These are phyloP conservation scores for Sturnus vulgaris DNA, from an alignment of 2,113 vertebrate genomes.

Conservation along the genomic window DNA sequence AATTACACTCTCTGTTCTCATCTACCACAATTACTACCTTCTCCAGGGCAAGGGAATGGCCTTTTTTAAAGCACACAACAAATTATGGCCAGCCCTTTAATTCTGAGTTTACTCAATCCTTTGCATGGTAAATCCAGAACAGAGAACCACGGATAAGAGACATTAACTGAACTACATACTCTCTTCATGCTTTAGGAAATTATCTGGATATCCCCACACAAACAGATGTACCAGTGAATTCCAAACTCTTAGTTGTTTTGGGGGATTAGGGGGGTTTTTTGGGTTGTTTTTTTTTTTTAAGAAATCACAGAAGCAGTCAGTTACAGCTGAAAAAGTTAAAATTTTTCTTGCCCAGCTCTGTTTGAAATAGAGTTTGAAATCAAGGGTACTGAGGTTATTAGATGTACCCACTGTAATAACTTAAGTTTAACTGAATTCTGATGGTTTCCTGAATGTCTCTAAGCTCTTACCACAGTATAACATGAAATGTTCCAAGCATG, in stretches of 20 bases:
- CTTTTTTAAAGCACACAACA: neutral
- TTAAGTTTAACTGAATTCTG: neutral
- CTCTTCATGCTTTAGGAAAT: neutral
- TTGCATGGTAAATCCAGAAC: neutral
- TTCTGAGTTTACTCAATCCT: neutral
- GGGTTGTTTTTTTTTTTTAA: neutral
- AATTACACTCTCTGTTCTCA: neutral
- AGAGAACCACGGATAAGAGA: neutral
- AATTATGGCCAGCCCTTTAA: neutral
- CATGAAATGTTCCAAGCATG: neutral
- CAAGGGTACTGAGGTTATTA: neutral
- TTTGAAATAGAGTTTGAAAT: neutral
- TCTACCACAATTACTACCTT: neutral
- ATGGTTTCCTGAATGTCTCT: neutral
- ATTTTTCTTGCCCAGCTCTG: neutral
- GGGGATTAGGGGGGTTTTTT: accelerated
- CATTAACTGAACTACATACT: neutral
- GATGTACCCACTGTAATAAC: neutral
- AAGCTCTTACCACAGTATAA: neutral
- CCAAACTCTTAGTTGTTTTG: neutral
- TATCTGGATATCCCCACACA: neutral
- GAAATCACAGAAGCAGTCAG: neutral
- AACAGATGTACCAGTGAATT: neutral
- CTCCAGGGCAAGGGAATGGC: neutral
- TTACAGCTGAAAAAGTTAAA: neutral